Evolutionary conservation across 2,888 invertebrate genomes (phyloP), one percentile per base, ranked within the genome.

Genomic region (Xestia sexstrigata): DNA sequence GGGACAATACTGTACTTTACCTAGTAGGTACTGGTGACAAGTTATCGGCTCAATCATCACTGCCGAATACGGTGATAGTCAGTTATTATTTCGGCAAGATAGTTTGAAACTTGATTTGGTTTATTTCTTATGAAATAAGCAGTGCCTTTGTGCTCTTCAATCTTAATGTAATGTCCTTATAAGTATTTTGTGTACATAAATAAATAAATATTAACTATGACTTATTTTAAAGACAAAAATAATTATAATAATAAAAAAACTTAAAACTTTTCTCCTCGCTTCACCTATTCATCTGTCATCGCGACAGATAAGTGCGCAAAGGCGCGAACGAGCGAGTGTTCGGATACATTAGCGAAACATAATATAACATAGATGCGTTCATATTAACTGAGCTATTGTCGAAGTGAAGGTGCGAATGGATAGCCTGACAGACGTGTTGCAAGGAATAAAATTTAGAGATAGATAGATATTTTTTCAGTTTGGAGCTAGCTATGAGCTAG

Each of bases 261-360:
- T 13, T 45, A 84, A 72, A 83, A 89, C 87, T 93, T 93, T 83
- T 87, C 84, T 71, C 5, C 83, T 6, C 88, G 85, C 90, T 82
- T 42, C 11, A 9, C 75, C 78, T 81, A 66, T 82, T 93, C 94
- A 92, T 94, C 95, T 93, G 91, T 96, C 96, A 94, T 70, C 96
- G 85, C 88, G 39, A 74, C 52, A 69, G 84, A 77, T 89, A 95
- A 95, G 94, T 94, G 95, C 91, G 90, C 90, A 88, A 92, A 92
- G 76, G 58, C 90, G 92, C 90, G 89, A 92, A 92, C 67, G 68
- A 52, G 63, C 87, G 66, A 55, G 45, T 63, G 71, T 76, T 86
- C 78, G 67, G 78, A 79, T 78, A 86, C 90, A 90, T 93, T 94
- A 93, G 92, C 92, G 88, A 92, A 92, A 89, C 89, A 85, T 90